phyloP scores from a whole-genome alignment of 2,888 invertebrate species.

The Hydrotaea diabolus region DNA sequence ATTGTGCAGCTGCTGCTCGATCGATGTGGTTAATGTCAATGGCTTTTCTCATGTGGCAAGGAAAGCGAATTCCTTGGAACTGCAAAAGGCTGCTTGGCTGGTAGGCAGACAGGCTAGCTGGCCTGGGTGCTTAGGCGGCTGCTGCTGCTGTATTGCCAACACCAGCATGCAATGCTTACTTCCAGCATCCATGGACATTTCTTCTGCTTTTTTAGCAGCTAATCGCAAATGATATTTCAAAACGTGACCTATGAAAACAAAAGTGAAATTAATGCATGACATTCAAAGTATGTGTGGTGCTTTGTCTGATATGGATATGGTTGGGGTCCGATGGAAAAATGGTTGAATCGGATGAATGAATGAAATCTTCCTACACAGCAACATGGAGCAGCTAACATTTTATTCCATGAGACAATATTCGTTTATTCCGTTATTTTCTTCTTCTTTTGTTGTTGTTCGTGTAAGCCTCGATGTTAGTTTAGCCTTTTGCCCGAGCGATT shows the following conservation, averaged over 20 bases:
- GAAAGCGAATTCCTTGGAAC: slow-evolving; percentile 54
- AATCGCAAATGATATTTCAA: slow-evolving; percentile 63
- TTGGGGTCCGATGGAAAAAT: not conserved
- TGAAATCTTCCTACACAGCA: slow-evolving; percentile 52
- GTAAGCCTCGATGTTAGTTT: not conserved
- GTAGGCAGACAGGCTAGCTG: too few relatives aligned
- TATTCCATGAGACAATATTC: slow-evolving; percentile 21
- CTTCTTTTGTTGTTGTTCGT: not conserved
- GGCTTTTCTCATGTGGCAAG: slow-evolving; percentile 29
- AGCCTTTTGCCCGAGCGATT: too few relatives aligned
- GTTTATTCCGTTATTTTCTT: not conserved
- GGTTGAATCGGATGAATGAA: slow-evolving; percentile 16
- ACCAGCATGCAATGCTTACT: not conserved
- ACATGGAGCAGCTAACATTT: slow-evolving; percentile 22
- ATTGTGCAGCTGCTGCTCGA: slow-evolving; percentile 50
- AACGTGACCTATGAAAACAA: slow-evolving; percentile 67
- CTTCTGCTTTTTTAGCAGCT: slow-evolving; percentile 53
- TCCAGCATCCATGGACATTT: not conserved
- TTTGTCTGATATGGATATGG: not conserved
- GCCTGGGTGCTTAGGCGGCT: not conserved
- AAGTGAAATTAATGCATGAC: slow-evolving; percentile 57
- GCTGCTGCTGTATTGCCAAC: not conserved
- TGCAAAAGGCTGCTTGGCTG: slow-evolving; percentile 7
- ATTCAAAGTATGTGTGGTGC: slow-evolving; percentile 24
- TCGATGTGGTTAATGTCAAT: slow-evolving; percentile 42